Evolutionary conservation across 2,113 vertebrate genomes (phyloP).

Genomic region (Sylvietta virens): DNA sequence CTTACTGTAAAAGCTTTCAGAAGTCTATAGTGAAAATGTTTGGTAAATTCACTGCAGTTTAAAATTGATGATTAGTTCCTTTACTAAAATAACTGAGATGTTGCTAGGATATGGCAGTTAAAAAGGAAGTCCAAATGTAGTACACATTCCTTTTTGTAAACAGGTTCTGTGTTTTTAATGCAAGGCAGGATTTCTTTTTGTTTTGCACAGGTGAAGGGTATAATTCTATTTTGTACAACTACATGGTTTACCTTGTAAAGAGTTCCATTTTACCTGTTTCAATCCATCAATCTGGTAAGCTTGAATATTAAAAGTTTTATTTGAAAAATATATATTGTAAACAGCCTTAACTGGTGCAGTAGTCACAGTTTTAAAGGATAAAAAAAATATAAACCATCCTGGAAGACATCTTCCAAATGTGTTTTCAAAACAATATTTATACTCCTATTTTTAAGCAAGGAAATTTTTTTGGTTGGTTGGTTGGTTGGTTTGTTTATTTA

Average conservation of each 20-base stretch:
- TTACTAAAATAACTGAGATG: constrained; percentile 64
- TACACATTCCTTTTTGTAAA: constrained; percentile 69
- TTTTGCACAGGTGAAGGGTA: constrained; percentile 58
- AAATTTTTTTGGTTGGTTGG: not conserved
- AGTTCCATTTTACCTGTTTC: constrained; percentile 60
- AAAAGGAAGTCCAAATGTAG: constrained; percentile 54
- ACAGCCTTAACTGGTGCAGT: constrained; percentile 71
- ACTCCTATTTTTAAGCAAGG: not conserved
- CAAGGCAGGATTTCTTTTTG: constrained; percentile 68
- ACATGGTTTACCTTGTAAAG: constrained; percentile 68
- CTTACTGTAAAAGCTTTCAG: constrained; percentile 78
- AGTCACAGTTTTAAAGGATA: constrained; percentile 34
- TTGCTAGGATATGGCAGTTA: constrained; percentile 48
- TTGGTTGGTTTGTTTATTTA: not conserved
- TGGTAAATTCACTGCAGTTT: constrained; percentile 76
- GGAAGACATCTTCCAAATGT: constrained; percentile 28
- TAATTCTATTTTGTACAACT: constrained; percentile 70
- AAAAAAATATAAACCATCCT: not conserved
- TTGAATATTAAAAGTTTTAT: constrained; percentile 68
- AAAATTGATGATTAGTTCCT: constrained; percentile 66
- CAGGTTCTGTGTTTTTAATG: constrained; percentile 63
- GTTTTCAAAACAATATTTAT: constrained; percentile 23
- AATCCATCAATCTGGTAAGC: constrained; percentile 64
- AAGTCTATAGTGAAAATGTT: constrained; percentile 75
- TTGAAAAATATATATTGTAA: constrained; percentile 61